These are phyloP conservation scores for Ischnura elegans DNA, from an alignment of 2,888 invertebrate species.

Conservation along the genomic window DNA sequence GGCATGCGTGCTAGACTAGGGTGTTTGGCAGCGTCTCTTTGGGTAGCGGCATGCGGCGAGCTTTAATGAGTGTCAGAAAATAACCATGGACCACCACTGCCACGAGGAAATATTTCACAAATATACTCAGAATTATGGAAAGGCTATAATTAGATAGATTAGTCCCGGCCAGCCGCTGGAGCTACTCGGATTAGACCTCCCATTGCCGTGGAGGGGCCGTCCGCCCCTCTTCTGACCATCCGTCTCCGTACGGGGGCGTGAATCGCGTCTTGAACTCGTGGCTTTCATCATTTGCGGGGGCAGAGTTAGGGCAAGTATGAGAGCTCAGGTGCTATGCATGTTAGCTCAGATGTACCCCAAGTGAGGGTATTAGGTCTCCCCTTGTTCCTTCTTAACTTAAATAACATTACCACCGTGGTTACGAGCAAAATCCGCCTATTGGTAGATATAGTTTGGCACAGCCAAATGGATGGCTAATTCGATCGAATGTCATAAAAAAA, in stretches of 20 bases:
- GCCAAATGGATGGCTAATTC: too few species aligned
- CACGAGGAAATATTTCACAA: not conserved
- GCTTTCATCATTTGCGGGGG: too few species aligned
- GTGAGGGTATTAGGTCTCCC: not conserved
- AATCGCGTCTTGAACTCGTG: not conserved
- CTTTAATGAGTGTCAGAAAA: not conserved
- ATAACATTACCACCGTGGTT: not conserved
- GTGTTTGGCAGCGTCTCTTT: not conserved
- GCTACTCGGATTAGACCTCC: not conserved
- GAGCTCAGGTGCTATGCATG: too few species aligned
- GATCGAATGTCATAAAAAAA: too few species aligned
- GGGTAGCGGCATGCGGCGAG: not conserved
- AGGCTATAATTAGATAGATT: conserved; percentile 23
- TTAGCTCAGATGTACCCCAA: too few species aligned
- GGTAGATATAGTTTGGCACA: too few species aligned
- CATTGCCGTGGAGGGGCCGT: not conserved
- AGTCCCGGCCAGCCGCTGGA: not conserved
- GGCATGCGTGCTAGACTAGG: not conserved
- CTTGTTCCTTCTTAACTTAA: too few species aligned
- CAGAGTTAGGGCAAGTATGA: too few species aligned
- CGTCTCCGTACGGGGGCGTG: not conserved
- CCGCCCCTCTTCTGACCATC: not conserved
- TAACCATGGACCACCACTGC: too few species aligned
- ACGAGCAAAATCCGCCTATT: too few species aligned
- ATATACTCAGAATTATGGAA: not conserved